phyloP scores from a whole-genome alignment of 2,113 vertebrate genomes.

The Oceanites oceanicus region DNA sequence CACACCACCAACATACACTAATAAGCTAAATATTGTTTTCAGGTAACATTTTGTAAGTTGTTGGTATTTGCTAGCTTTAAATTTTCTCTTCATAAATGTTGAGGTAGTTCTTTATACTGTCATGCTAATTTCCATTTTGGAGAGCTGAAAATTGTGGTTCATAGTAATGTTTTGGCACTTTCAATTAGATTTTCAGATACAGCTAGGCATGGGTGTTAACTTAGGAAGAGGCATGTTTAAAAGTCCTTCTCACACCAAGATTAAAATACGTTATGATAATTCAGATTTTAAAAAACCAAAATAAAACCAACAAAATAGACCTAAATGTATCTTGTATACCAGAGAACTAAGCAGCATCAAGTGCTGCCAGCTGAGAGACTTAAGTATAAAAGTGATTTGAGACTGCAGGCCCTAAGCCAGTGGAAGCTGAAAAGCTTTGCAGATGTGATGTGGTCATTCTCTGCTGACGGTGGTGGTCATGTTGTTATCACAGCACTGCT shows the following conservation, averaged over 20 bases:
- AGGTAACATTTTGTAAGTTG: not conserved
- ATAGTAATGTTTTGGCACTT: not conserved
- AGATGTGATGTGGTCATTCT: conserved; percentile 59
- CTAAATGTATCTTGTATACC: not conserved
- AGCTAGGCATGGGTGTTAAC: not conserved
- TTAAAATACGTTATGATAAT: not conserved
- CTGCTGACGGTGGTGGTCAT: conserved; percentile 17
- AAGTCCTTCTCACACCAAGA: not conserved
- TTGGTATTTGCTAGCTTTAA: not conserved
- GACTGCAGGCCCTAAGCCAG: not conserved
- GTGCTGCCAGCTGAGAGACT: not conserved
- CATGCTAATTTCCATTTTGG: not conserved
- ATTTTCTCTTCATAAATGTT: not conserved
- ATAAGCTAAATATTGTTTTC: not conserved
- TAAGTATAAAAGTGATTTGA: not conserved
- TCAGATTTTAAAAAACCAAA: not conserved
- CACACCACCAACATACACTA: not conserved
- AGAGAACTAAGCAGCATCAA: not conserved
- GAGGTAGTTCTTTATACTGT: not conserved
- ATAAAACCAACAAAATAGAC: not conserved
- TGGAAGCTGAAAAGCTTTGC: conserved; percentile 23
- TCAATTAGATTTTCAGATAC: not conserved
- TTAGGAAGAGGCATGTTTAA: not conserved
- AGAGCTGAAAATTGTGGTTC: not conserved
- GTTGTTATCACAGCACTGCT: conserved; percentile 18